Conservation (phyloP, 2,113 vertebrate species). For the Tenrec ecaudatus region DNA sequence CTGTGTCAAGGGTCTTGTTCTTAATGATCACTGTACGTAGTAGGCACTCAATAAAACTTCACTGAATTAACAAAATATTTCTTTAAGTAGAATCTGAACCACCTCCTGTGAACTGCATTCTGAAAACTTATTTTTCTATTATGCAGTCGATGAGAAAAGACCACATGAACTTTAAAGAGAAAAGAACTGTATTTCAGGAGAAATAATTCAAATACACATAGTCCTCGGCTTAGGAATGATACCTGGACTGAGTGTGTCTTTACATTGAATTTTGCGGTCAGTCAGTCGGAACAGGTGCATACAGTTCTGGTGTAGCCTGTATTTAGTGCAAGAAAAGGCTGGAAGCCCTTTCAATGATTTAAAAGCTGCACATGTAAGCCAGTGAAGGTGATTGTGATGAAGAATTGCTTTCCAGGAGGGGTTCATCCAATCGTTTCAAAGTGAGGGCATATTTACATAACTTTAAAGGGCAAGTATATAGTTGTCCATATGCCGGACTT, state of each 20-base stretch:
- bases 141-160: constrained; percentile 23
- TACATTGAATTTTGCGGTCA: background rate
- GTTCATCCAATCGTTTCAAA: background rate
- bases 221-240: background rate
- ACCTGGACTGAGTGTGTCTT: background rate
- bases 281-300: background rate
- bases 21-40: background rate
- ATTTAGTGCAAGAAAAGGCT: background rate
- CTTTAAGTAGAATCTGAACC: background rate
- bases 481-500: background rate
- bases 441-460: background rate
- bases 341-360: background rate
- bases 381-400: background rate
- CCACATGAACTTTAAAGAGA: constrained; percentile 24
- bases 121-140: constrained; percentile 11
- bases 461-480: background rate
- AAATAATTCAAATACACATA: constrained; percentile 9
- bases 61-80: background rate
- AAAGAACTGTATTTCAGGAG: constrained; percentile 14
- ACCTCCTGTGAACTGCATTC: background rate
- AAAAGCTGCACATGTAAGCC: background rate
- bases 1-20: background rate
- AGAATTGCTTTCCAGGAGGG: background rate
- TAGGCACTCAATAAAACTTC: background rate
- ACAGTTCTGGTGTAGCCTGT: background rate